Base-by-base conservation (phyloP, 2,113 vertebrate genomes). In the Chaetodon trifascialis region DNA sequence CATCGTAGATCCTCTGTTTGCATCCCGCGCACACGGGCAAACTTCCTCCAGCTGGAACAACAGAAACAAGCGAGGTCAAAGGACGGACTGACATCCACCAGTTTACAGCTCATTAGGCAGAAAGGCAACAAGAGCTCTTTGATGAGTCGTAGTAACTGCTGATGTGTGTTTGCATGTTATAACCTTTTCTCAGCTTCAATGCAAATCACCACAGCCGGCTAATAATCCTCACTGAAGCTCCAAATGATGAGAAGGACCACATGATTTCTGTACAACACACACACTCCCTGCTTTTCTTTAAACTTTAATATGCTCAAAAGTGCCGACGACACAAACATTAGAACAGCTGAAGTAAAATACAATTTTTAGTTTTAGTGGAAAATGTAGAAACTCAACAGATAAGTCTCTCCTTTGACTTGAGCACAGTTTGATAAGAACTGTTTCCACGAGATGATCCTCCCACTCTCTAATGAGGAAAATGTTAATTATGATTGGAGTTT, bases 21-120 rank as follows among this genome's bases (percentile, higher is more conserved):
- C 98, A 99, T 91, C 97, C 97, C 0, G 97, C 95, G 93, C 98
- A 99, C 91, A 97, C 89, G 11, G 98, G 98, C 95, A 99, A 94
- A 83, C 96, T 94, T 46, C 94, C 96, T 82, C 96, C 96, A 91
- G 95, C 90, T 94, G 88, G 3, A 80, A 83, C 65, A 46, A 89
- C 17, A 85, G 21, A 14, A 30, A 75, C 17, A 52, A 34, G 44
- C 7, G 5, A 67, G 60, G 55, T 82, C 80, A 74, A 9, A 63
- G 30, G 34, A 34, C 0, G 6, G 1, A 19, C 11, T 30, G 67
- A 58, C 14, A 9, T 0, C 44, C 21, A 16, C 1, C 16, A 60
- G 14, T 52, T 38, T 49, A 76, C 9, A 55, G 49, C 44, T 54
- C 21, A 47, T 14, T 7, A 4, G 25, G 23, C 49, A 46, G 38